Evolutionary conservation across 1,140 invertebrate genomes (phyloP).

Genomic region (Eumaeus atala): DNA sequence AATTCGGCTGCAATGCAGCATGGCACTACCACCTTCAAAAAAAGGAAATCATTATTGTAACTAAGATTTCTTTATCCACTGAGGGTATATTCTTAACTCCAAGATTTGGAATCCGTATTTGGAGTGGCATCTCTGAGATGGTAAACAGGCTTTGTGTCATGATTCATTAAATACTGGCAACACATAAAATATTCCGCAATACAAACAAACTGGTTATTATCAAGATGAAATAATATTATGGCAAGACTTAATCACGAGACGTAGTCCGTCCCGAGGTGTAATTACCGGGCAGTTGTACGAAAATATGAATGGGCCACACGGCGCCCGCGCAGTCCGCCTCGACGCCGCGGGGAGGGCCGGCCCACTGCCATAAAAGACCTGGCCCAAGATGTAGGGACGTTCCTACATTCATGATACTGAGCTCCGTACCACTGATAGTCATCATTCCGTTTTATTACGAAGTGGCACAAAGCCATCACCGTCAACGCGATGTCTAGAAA

Average conservation of each 20-base stretch:
- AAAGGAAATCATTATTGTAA: too few species aligned
- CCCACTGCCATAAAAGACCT: not conserved
- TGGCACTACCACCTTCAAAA: too few species aligned
- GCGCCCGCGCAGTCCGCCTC: slow-evolving; percentile 39
- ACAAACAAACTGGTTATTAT: slow-evolving; percentile 23
- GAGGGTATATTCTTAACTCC: too few species aligned
- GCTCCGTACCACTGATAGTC: too few species aligned
- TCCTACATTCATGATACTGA: too few species aligned
- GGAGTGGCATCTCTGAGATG: too few species aligned
- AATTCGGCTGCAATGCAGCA: too few species aligned
- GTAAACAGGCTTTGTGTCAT: too few species aligned
- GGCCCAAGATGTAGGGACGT: too few species aligned
- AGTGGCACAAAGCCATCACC: not conserved
- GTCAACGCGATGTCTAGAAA: slow-evolving; percentile 37
- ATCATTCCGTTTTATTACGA: slow-evolving; percentile 5
- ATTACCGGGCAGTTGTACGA: slow-evolving; percentile 55
- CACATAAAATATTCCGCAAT: not conserved
- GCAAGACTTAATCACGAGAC: slow-evolving; percentile 58
- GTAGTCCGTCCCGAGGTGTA: slow-evolving; percentile 37
- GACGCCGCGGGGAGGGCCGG: slow-evolving; percentile 27
- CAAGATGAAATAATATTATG: slow-evolving; percentile 36
- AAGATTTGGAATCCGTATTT: too few species aligned
- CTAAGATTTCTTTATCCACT: too few species aligned
- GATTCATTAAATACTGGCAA: too few species aligned
- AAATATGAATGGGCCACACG: slow-evolving; percentile 51